phyloP scores from a whole-genome alignment of 1,140 invertebrate species.

The Aphis craccivora region DNA sequence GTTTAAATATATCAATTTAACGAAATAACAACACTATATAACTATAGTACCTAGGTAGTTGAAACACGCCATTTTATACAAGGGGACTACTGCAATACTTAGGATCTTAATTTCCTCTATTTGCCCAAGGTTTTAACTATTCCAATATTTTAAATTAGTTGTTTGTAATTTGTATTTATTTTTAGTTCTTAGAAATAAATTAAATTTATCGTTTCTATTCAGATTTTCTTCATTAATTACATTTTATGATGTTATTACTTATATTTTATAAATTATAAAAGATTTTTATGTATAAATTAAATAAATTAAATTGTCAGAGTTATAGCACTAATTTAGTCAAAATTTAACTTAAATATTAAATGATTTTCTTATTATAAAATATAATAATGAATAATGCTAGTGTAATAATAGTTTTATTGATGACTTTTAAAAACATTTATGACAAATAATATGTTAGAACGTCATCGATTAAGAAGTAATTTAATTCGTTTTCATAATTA shows the following conservation, averaged over 20 bases:
- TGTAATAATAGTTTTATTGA: background rate
- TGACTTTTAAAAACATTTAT: background rate
- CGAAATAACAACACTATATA: background rate
- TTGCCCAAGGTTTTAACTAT: background rate
- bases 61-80: background rate
- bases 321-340: background rate
- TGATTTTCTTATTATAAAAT: background rate
- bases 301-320: background rate
- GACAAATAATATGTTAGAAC: background rate
- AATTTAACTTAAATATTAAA: background rate
- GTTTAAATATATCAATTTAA: slow-evolving; percentile 29
- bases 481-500: background rate
- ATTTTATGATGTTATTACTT: background rate
- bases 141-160: background rate
- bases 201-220: background rate
- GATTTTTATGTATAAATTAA: too few relatives aligned
- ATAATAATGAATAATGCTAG: background rate
- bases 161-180: too few relatives aligned
- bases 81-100: background rate
- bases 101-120: background rate
- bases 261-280: background rate
- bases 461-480: background rate
- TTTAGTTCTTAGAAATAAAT: background rate
- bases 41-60: background rate
- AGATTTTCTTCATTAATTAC: background rate